Conservation (phyloP, 2,797 vertebrate genomes). For the Macrochelys suwanniensis region DNA sequence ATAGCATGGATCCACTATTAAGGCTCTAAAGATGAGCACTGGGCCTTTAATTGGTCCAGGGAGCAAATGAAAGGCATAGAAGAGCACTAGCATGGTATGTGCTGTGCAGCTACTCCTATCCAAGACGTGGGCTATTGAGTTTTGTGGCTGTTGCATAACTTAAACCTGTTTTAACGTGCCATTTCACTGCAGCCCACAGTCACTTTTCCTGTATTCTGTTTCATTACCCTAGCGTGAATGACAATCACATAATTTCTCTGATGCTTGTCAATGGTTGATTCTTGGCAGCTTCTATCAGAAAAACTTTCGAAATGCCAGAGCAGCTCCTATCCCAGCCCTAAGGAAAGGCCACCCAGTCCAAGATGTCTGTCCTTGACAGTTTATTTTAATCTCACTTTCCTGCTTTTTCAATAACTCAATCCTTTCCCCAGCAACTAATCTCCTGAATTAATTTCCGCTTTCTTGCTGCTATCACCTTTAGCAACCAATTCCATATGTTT, state of each 20-base stretch:
- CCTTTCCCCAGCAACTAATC: not conserved
- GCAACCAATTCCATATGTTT: too few relatives aligned
- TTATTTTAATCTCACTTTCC: not conserved
- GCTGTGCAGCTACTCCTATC: not conserved
- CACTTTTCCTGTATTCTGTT: not conserved
- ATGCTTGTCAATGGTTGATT: fast-evolving
- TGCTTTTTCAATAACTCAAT: not conserved
- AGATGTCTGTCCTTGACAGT: not conserved
- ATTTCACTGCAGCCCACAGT: not conserved
- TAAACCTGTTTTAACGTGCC: not conserved
- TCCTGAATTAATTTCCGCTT: not conserved
- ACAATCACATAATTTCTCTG: not conserved
- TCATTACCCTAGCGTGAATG: not conserved
- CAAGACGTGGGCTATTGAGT: not conserved
- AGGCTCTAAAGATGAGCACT: not conserved
- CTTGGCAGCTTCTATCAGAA: not conserved
- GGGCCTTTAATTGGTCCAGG: not conserved
- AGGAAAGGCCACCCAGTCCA: not conserved
- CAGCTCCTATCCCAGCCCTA: not conserved
- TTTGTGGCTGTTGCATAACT: not conserved
- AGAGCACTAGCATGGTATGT: fast-evolving
- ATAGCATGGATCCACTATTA: not conserved
- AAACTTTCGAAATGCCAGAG: not conserved
- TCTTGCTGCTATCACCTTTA: not conserved
- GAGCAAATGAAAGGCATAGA: fast-evolving